Evolutionary conservation across 2,113 vertebrate genomes (phyloP), one percentile per base, ranked within the genome.

Genomic region (Oreocharis arfaki): DNA sequence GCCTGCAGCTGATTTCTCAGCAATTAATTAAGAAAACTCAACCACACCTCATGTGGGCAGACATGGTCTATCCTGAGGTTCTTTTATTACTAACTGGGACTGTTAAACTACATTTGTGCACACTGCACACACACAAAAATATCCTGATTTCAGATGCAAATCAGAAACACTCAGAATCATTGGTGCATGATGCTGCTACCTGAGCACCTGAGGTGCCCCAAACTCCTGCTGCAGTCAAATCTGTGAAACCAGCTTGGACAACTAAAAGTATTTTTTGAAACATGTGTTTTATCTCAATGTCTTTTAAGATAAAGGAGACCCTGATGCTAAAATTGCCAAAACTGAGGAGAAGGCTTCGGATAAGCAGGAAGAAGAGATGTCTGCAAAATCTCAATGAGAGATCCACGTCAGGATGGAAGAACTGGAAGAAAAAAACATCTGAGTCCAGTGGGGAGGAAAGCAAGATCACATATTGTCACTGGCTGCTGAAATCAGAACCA

Each of bases 401-500:
- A 76, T 95, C 96, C 75, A 97, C 89, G 30, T 95, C 93, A 37
- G 89, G 78, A 57, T 83, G 90, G 75, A 93, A 75, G 64, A 96
- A 85, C 39, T 89, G 68, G 88, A 95, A 83, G 73, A 92, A 96
- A 55, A 91, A 89, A 79, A 84, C 84, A 47, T 69, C 89, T 0
- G 63, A 91, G 55, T 13, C 77, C 4, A 12, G 53, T 50, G 68
- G 71, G 20, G 69, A 92, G 87, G 94, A 88, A 77, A 46, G 76
- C 96, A 91, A 97, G 94, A 77, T 92, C 17, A 63, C 61, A 0
- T 97, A 97, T 70, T 93, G 89, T 35, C 97, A 96, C 95, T 99
- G 99, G 99, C 97, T 99, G 90, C 99, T 99, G 99, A 99, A 99
- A 93, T 99, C 99, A 17, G 99, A 99, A 74, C 99, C 99, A 3